Conservation (phyloP, 2,888 invertebrate species). For the Aphidoletes aphidimyza region DNA sequence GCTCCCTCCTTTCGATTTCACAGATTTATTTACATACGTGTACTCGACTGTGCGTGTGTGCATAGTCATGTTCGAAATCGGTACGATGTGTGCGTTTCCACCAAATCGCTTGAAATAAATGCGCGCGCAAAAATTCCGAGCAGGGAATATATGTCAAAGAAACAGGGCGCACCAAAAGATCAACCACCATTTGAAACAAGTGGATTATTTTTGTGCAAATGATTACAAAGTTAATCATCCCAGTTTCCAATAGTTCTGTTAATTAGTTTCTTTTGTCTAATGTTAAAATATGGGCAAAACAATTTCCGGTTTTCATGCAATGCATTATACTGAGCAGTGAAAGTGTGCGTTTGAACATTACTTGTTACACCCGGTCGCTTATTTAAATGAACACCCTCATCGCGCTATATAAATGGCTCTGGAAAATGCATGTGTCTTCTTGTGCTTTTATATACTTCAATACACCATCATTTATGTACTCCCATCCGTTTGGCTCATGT, state of each 20-base stretch:
- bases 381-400: slow-evolving; percentile 42
- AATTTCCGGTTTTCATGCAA: too few species aligned
- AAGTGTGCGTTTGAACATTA: too few species aligned
- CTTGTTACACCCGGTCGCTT: neutral
- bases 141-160: slow-evolving; percentile 40
- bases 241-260: too few species aligned
- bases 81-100: neutral
- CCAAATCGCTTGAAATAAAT: slow-evolving; percentile 8
- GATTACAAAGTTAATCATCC: too few species aligned
- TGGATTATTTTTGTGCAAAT: too few species aligned
- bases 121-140: slow-evolving; percentile 40
- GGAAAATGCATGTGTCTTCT: slow-evolving; percentile 21
- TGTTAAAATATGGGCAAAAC: too few species aligned
- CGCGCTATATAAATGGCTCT: neutral
- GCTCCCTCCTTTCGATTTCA: neutral
- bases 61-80: neutral
- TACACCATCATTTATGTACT: slow-evolving; percentile 1
- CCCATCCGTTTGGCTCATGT: slow-evolving; percentile 23
- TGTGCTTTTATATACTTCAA: slow-evolving; percentile 25
- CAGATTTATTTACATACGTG: slow-evolving; percentile 39
- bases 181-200: too few species aligned
- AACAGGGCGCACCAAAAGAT: neutral
- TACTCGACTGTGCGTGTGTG: slow-evolving; percentile 24
- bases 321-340: neutral
- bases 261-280: too few species aligned